Percentiles rank a stretch among this genome's conserved stretches.
These are phyloP conservation scores for Cacatua alba DNA, from an alignment of 2,113 vertebrate genomes.

Conservation along the genomic window DNA sequence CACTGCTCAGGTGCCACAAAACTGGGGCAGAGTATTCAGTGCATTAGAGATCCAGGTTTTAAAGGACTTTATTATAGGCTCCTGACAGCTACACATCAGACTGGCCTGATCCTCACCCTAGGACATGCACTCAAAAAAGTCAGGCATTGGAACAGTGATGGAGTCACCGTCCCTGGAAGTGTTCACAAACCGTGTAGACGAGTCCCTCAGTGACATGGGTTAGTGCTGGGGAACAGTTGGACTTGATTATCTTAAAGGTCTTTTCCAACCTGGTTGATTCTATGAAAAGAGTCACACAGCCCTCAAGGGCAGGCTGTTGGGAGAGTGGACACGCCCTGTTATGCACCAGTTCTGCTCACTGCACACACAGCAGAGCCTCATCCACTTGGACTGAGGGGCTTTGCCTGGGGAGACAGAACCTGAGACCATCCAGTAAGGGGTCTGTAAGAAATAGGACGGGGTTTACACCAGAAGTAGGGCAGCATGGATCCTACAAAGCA, in stretches of 20 bases:
- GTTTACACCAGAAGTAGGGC: not conserved
- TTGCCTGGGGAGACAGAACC: not conserved
- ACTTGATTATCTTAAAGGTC: not conserved
- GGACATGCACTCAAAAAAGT: too few relatives aligned
- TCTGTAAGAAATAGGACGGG: not conserved
- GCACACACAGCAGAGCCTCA: not conserved
- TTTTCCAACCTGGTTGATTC: not conserved
- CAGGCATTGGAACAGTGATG: not conserved
- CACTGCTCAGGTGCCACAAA: not conserved
- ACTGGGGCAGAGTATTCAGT: not conserved
- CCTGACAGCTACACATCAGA: not conserved
- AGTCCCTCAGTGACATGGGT: not conserved
- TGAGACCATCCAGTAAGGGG: not conserved
- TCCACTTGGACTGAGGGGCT: not conserved
- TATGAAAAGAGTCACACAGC: not conserved
- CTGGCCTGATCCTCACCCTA: not conserved
- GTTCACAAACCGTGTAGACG: not conserved
- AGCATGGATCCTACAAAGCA: not conserved
- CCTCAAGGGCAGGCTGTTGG: rapidly evolving
- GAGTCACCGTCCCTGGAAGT: not conserved
- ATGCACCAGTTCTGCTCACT: not conserved
- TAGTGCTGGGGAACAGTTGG: not conserved
- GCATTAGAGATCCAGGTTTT: not conserved
- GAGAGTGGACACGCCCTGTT: rapidly evolving
- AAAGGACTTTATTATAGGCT: not conserved